phyloP scores from a whole-genome alignment of 2,113 vertebrate genomes.

The Beaufortia kweichowensis region DNA sequence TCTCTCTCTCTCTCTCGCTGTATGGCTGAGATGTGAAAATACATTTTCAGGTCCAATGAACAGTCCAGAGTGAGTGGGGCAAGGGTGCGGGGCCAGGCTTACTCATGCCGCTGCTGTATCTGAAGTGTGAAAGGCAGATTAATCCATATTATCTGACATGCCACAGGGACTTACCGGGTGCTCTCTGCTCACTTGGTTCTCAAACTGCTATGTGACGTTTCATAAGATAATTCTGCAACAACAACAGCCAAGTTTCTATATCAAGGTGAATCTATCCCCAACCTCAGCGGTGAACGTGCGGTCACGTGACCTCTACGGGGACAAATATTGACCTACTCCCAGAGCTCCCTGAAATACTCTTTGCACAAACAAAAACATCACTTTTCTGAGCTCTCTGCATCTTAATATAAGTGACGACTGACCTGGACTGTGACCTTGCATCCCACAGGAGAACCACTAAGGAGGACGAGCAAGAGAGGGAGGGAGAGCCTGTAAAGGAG shows the following conservation, averaged over 20 bases:
- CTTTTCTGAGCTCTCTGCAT: constrained; percentile 40
- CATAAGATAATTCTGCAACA: constrained; percentile 49
- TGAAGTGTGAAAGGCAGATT: constrained; percentile 53
- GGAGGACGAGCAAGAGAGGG: constrained; percentile 1
- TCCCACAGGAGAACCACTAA: constrained; percentile 54
- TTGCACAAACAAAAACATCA: constrained; percentile 48
- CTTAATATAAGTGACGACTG: constrained; percentile 56
- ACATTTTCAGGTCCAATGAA: constrained; percentile 58
- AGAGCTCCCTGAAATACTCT: constrained; percentile 30
- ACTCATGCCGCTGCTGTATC: constrained; percentile 48
- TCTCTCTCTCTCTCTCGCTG: background rate
- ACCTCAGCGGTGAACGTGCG: constrained; percentile 24
- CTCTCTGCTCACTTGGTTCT: constrained; percentile 33
- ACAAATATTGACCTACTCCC: constrained; percentile 54
- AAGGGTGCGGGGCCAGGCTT: constrained; percentile 45
- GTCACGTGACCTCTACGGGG: constrained; percentile 40
- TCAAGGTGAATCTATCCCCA: constrained; percentile 18
- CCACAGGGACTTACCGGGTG: constrained; percentile 41
- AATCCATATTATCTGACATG: constrained; percentile 52
- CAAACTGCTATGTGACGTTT: constrained; percentile 49
- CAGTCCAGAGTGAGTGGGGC: constrained; percentile 48
- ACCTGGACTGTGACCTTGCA: constrained; percentile 66
- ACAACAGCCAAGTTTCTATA: constrained; percentile 35
- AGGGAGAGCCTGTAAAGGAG: constrained; percentile 16
- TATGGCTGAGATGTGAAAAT: constrained; percentile 59